Conservation (phyloP, 2,888 invertebrate species). For the Miltochrista miniata region DNA sequence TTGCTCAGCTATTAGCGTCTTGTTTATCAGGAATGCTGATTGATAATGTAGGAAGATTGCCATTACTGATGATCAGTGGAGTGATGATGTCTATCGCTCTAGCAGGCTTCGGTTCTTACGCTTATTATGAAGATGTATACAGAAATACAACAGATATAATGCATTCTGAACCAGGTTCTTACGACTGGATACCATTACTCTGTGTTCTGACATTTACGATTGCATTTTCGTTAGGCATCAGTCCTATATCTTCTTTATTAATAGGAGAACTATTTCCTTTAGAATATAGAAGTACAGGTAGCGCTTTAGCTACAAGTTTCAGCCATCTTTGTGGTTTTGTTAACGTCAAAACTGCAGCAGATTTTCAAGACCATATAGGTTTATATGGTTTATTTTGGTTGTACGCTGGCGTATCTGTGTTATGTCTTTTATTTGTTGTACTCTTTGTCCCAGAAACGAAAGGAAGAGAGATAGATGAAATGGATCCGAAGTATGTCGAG, state of each 20-base stretch:
- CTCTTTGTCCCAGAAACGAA: constrained; percentile 95
- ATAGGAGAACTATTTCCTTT: constrained; percentile 89
- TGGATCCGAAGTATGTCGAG: constrained; percentile 88
- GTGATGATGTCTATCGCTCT: constrained; percentile 93
- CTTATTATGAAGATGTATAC: constrained; percentile 89
- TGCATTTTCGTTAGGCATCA: constrained; percentile 91
- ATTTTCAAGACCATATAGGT: constrained; percentile 89
- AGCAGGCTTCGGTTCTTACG: constrained; percentile 92
- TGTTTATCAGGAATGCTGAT: constrained; percentile 92
- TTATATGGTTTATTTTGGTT: constrained; percentile 94
- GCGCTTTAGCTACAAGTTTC: constrained; percentile 89
- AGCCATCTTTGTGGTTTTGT: constrained; percentile 94
- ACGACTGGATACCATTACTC: constrained; percentile 93
- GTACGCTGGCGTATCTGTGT: constrained; percentile 91
- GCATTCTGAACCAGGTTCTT: constrained; percentile 76
- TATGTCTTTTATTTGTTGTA: constrained; percentile 92
- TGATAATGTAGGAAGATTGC: constrained; percentile 92
- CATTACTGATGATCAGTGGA: constrained; percentile 92
- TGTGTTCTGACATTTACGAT: constrained; percentile 93
- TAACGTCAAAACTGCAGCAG: constrained; percentile 92
- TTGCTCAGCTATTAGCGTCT: constrained; percentile 92
- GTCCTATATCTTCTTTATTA: constrained; percentile 89
- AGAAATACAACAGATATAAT: constrained; percentile 59
- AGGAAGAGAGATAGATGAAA: constrained; percentile 94
- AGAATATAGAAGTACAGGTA: constrained; percentile 88